Evolutionary conservation across 2,113 vertebrate genomes (phyloP).

Genomic region (Excalfactoria chinensis): DNA sequence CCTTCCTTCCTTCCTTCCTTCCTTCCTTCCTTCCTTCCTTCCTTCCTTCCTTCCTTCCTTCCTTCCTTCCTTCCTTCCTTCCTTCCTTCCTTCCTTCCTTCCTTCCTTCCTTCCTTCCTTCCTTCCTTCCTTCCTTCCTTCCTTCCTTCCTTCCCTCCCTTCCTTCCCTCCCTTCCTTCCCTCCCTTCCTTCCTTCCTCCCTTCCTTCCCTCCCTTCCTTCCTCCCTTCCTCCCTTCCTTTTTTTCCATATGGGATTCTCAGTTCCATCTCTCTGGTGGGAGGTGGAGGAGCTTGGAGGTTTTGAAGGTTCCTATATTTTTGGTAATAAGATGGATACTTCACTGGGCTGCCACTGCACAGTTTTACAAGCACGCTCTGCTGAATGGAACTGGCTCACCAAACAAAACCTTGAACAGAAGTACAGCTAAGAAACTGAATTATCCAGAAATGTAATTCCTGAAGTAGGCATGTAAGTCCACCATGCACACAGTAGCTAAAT

Average conservation of each 20-base stretch:
- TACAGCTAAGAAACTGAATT: neutral
- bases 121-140: too few species aligned
- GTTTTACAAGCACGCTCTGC: neutral
- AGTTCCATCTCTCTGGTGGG: slow-evolving; percentile 9
- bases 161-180: too few species aligned
- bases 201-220: too few species aligned
- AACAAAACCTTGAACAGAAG: neutral
- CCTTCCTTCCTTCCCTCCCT: too few species aligned
- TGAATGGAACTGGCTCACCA: neutral
- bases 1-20: too few species aligned
- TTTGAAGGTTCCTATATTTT: slow-evolving; percentile 7
- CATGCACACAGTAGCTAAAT: neutral
- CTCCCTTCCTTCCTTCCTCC: too few species aligned
- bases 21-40: too few species aligned
- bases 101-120: too few species aligned
- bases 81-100: too few species aligned
- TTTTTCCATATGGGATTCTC: slow-evolving; percentile 42
- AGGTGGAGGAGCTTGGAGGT: slow-evolving; percentile 7
- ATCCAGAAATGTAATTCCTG: neutral
- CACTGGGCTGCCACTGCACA: neutral
- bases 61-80: too few species aligned
- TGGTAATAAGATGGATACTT: neutral
- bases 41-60: too few species aligned
- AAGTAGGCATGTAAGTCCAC: neutral
- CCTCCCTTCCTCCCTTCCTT: too few species aligned